Evolutionary conservation across 2,797 vertebrate species (phyloP), one percentile per base, ranked within the genome.

Genomic region (Hybognathus amarus): DNA sequence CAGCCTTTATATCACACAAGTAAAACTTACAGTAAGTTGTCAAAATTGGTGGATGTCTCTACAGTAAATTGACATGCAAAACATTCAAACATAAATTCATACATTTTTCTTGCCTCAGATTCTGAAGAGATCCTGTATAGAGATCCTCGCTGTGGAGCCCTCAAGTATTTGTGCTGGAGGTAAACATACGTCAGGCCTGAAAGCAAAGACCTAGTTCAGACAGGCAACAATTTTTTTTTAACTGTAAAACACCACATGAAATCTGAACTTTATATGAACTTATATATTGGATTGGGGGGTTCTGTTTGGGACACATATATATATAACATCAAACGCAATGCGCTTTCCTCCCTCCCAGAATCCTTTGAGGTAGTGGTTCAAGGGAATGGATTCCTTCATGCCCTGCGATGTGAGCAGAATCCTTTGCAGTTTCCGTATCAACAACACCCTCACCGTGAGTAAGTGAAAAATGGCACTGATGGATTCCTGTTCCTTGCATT

Each of bases 151-250:
- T 0, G 98, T 97, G 0, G 97, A 99, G 59, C 98, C 98, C 1
- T 99, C 98, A 30, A 97, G 96, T 77, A 98, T 99, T 89, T 99
- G 98, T 90, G 97, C 96, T 86, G 97, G 98, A 93, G 97, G 98
- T 99, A 89, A 95, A 90, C 82, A 6, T 30, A 38, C n/a, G 24
- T 38, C 42, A 13, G 15, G 18, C 69, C 22, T 52, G 45, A 42
- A n/a, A 42, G 24, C n/a, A 20, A 42, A 79, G 22, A 67, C 13
- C 11, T 74, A 22, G 33, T 56, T 75, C 33, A 38, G 50, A 38
- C 36, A 40, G 22, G 7, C 20, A 40, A 42, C 22, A 66, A 36
- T 0, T 10, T 17, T 47, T 20, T 52, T 40, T 27, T 38, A 75
- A 38, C 30, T 12, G 6, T 5, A 61, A 33, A 27, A 9, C 67